Evolutionary conservation across 2,797 vertebrate species (phyloP).

Genomic region (Hemibagrus guttatus): DNA sequence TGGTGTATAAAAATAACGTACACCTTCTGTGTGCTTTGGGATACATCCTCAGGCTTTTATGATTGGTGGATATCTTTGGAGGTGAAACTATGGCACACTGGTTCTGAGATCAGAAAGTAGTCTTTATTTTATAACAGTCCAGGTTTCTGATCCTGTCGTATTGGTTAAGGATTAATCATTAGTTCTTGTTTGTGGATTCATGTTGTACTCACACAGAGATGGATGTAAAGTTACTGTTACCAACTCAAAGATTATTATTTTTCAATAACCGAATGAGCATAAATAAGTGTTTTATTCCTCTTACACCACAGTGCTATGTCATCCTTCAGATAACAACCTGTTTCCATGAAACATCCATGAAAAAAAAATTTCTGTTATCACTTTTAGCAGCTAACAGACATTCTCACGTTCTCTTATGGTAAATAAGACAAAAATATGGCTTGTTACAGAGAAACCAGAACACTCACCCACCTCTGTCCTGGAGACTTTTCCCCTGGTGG

Average conservation of each 20-base stretch:
- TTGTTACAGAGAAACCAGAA: not conserved
- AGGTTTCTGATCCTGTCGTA: not conserved
- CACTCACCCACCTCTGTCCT: not conserved
- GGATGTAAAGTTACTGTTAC: not conserved
- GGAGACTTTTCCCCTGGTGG: not conserved
- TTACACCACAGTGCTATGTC: not conserved
- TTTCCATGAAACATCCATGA: not conserved
- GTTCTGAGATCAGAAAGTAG: not conserved
- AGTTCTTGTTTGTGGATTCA: not conserved
- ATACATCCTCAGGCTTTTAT: not conserved
- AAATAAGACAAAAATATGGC: not conserved
- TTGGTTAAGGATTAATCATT: not conserved
- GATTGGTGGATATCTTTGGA: not conserved
- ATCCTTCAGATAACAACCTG: not conserved
- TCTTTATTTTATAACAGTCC: too few relatives aligned
- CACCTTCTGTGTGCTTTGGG: not conserved
- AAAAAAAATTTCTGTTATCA: not conserved
- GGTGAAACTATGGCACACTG: not conserved
- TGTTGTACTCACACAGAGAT: not conserved
- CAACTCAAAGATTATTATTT: not conserved
- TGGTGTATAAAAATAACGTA: not conserved
- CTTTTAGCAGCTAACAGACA: not conserved
- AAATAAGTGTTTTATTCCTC: not conserved
- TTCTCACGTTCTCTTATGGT: not conserved
- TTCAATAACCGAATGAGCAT: not conserved